Evolutionary conservation across 2,797 vertebrate species (phyloP).

Genomic region (Sparidentex hasta): DNA sequence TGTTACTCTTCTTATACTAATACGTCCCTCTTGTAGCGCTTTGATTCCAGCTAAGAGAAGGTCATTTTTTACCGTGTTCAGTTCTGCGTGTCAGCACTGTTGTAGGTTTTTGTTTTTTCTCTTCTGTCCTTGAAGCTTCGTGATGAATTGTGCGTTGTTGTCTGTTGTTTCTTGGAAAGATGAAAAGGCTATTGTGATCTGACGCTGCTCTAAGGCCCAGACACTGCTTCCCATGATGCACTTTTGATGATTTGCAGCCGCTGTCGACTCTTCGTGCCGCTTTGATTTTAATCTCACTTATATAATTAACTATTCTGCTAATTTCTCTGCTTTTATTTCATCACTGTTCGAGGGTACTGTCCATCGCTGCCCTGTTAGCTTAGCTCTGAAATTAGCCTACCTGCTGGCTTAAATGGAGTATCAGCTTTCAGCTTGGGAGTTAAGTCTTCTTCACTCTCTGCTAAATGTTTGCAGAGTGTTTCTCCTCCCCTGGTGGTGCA

Average conservation of each 20-base stretch:
- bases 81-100: conserved; percentile 84
- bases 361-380: too few relatives aligned
- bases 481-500: too few relatives aligned
- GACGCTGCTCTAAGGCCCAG: not conserved
- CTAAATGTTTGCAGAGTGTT: too few relatives aligned
- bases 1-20: conserved; percentile 94
- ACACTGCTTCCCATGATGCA: not conserved
- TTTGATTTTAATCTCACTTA: too few relatives aligned
- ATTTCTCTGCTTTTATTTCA: not conserved
- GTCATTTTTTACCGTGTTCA: conserved; percentile 79
- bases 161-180: conserved; percentile 53
- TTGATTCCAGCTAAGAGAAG: conserved; percentile 74
- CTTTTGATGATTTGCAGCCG: not conserved
- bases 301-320: too few relatives aligned
- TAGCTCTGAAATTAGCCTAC: too few relatives aligned
- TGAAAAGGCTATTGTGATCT: conserved; percentile 10
- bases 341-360: too few relatives aligned
- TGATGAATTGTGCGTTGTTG: conserved; percentile 72
- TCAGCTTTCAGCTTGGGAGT: too few relatives aligned
- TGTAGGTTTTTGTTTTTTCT: conserved; percentile 47
- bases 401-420: too few relatives aligned
- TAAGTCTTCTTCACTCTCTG: too few relatives aligned
- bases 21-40: conserved; percentile 81
- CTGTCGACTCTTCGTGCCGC: not conserved
- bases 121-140: conserved; percentile 24